Conservation (phyloP, 2,888 invertebrate species). For the Tetragonula carbonaria region DNA sequence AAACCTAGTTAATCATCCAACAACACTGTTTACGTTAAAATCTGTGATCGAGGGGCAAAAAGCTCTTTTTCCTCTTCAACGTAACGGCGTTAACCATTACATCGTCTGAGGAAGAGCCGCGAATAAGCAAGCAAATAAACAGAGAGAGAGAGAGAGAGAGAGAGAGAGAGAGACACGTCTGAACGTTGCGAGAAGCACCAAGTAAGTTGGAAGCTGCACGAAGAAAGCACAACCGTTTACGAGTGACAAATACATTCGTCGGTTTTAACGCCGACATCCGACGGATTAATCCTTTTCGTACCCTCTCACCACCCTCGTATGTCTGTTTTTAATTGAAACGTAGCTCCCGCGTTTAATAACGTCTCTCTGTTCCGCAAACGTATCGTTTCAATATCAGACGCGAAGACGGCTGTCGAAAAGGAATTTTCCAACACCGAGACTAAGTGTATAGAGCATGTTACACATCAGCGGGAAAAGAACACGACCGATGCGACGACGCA, state of each 20-base stretch:
- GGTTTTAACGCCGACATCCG: slow-evolving; percentile 70
- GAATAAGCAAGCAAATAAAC: slow-evolving; percentile 18
- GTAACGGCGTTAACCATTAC: background rate
- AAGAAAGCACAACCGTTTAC: slow-evolving; percentile 32
- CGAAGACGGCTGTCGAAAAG: no score
- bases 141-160: background rate
- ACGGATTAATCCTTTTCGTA: slow-evolving; percentile 64
- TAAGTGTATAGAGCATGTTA: no score
- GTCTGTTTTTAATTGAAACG: slow-evolving; percentile 37
- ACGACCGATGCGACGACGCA: no score
- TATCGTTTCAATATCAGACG: background rate
- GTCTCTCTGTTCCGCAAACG: background rate
- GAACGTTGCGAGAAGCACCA: slow-evolving; percentile 10
- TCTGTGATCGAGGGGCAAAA: no score
- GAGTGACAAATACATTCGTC: slow-evolving; percentile 72
- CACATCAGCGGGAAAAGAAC: no score
- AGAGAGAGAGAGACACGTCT: background rate
- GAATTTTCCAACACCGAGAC: no score
- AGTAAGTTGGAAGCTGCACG: slow-evolving; percentile 26
- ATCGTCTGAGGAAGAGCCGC: background rate
- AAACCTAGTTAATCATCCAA: no score
- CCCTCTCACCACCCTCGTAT: slow-evolving; percentile 15
- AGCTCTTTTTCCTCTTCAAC: no score
- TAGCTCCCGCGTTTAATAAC: background rate
- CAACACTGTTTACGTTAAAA: no score